Evolutionary conservation across 1,140 invertebrate genomes (phyloP), one percentile per base, ranked within the genome.

Genomic region (Telenomus remus): DNA sequence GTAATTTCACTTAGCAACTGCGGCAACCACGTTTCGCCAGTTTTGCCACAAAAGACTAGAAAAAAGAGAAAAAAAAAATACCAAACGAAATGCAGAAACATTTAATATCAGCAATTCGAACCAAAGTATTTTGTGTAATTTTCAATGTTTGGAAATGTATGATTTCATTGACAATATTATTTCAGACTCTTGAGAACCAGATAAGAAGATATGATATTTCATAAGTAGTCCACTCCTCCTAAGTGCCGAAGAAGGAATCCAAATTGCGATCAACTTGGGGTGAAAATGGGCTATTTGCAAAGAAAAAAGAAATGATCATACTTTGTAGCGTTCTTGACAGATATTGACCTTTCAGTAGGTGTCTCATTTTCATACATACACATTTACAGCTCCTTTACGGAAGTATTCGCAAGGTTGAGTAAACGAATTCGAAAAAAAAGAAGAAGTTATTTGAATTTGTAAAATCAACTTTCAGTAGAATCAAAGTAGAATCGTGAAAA

Each of bases 331-430:
- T 81, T 74, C 57, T 19, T 75, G 81, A 83, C 81, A 79, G 79
- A 79, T 82, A 82, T 84, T 56, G 80, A 68, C 68, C 76, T 79
- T 78, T 27, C 68, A 79, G 69, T 82, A 77, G 78, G 42, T 63
- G 47, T 74, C 78, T 81, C 73, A 84, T 84, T 84, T 81, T 81
- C 82, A 82, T 84, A 83, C 15, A 82, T 82, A 82, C 79, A 77
- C 54, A 71, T 84, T 83, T 66, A 27, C 75, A 46, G 78, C 73
- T 81, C 82, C 49, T 80, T 84, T 81, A 83, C 76, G 64, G 80
- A 55, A 39, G 35, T 63, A 60, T 72, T 43, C 35, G 35, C 39
- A 47, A 39, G 61, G 59, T 61, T 49, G 44, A 5, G 0, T 10
- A 50, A 12, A 6, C 19, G 27, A 34, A 43, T 56, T 6, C 42